phyloP scores from a whole-genome alignment of 2,888 invertebrate genomes.

The Steinernema hermaphroditum region DNA sequence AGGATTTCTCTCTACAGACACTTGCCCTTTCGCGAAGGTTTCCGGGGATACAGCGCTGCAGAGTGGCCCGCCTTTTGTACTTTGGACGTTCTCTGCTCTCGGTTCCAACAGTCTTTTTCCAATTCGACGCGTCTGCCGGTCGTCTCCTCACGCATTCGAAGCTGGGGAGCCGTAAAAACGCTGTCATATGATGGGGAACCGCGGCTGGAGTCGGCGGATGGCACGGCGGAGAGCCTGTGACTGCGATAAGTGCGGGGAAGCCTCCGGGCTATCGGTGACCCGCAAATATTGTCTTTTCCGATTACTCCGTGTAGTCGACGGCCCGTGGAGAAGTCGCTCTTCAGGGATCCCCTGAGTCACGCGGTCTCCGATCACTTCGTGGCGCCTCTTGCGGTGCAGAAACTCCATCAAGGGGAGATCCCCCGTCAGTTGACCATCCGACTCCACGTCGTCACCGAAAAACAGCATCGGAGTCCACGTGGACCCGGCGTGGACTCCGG shows the following conservation, averaged over 20 bases:
- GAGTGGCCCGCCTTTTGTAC: not conserved
- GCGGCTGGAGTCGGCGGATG: not conserved
- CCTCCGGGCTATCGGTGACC: not conserved
- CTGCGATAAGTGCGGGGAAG: not conserved
- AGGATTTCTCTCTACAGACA: too few species aligned
- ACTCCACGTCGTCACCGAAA: not conserved
- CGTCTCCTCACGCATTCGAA: too few species aligned
- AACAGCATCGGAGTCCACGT: slow-evolving; percentile 14
- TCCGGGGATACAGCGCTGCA: not conserved
- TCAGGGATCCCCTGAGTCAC: too few species aligned
- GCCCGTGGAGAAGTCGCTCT: not conserved
- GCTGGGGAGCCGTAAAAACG: too few species aligned
- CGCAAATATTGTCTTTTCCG: not conserved
- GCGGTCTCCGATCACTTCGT: too few species aligned
- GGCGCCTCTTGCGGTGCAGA: too few species aligned
- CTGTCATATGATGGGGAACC: too few species aligned
- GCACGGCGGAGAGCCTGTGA: not conserved
- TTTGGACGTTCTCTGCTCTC: slow-evolving; percentile 5
- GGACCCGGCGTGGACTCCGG: slow-evolving; percentile 18
- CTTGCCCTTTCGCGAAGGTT: too few species aligned
- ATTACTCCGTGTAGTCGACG: not conserved
- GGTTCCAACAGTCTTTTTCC: not conserved
- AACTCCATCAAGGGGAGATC: not conserved
- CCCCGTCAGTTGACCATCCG: not conserved
- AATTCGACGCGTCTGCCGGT: too few species aligned